Base-by-base conservation (phyloP, 2,888 invertebrate genomes). In the Cacoxenus indagator region DNA sequence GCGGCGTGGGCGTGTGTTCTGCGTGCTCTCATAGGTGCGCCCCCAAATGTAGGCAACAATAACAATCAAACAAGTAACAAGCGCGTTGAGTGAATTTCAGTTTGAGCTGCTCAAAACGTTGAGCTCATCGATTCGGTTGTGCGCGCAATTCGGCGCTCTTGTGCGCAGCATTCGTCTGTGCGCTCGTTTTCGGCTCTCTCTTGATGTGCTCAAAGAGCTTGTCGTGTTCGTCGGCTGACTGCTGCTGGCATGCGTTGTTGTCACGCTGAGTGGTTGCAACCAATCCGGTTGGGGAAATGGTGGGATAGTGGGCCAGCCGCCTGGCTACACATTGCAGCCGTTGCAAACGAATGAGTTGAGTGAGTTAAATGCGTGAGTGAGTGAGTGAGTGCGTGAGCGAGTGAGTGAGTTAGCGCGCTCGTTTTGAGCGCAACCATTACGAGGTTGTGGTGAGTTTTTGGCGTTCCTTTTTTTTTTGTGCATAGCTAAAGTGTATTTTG, bases 41-140 rank as follows among this genome's bases (percentile, higher is more conserved):
- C 70, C 79, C 69, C 17, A 68, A 78, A 81, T 76, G 79, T 75
- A 76, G 77, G 75, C 73, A 78, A 81, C 73, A 74, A 26, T 29
- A 45, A 62, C 11, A n/a, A 11, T 46, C 19, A 19, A 45, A 4
- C 43, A 22, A 37, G 59, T 67, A 46, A 75, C 77, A 55, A 26
- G 26, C 4, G 24, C 55, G 14, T 5, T 55, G 55, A 55, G 55
- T 55, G 26, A 26, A 3, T 55, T 17, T 14, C 3, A 9, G 29
- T 14, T 11, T 29, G 29, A 29, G 27, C 2, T 48, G 48, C n/a
- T n/a, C n/a, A n/a, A n/a, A 48, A 17, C n/a, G 48, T 2, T 11
- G 6, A 17, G 17, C 55, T 27, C 26, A 14, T 19, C 5, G 11
- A 2, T 24, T 54, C 26, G 51, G 1, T 22, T 8, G 4, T 24